Percentiles rank a stretch among this genome's conserved stretches.
phyloP scores from a whole-genome alignment of 2,113 vertebrate species.

The Spea bombifrons region DNA sequence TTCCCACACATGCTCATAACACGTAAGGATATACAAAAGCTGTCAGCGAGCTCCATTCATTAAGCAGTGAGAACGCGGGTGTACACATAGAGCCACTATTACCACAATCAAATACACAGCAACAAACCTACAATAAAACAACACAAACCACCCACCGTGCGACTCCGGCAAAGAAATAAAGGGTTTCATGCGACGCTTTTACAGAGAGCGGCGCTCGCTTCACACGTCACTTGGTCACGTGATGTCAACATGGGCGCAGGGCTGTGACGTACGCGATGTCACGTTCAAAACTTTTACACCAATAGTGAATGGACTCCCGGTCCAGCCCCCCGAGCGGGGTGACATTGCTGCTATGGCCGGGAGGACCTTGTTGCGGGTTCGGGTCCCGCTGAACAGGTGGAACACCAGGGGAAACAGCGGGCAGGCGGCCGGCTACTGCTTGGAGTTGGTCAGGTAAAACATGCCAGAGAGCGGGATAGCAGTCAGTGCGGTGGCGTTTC shows the following conservation, averaged over 20 bases:
- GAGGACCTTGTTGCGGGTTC: background rate
- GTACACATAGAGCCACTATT: too few relatives aligned
- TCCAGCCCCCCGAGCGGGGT: constrained; percentile 9
- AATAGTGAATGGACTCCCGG: background rate
- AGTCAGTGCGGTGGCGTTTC: too few relatives aligned
- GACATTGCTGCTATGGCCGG: constrained; percentile 33
- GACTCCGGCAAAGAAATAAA: background rate
- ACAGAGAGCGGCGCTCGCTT: background rate
- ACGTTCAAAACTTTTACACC: constrained; percentile 2
- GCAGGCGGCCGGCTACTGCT: constrained; percentile 1
- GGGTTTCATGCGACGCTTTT: background rate
- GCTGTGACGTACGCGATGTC: background rate
- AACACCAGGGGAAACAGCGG: constrained; percentile 13
- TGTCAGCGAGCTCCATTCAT: too few relatives aligned
- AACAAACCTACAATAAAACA: too few relatives aligned
- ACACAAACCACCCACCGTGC: constrained; percentile 3
- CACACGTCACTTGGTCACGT: constrained; percentile 26
- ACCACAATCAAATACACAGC: too few relatives aligned
- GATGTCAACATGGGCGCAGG: constrained; percentile 18
- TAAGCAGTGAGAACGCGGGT: too few relatives aligned
- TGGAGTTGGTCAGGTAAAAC: constrained; percentile 32
- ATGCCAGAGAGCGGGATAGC: background rate
- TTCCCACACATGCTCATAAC: too few relatives aligned
- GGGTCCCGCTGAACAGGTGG: background rate
- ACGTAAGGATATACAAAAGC: too few relatives aligned